A percentile compares a stretch with the other conserved stretches of the same genome.
These are phyloP conservation scores for Nephrotoma flavescens DNA, from an alignment of 2,888 invertebrate genomes.

Conservation along the genomic window DNA sequence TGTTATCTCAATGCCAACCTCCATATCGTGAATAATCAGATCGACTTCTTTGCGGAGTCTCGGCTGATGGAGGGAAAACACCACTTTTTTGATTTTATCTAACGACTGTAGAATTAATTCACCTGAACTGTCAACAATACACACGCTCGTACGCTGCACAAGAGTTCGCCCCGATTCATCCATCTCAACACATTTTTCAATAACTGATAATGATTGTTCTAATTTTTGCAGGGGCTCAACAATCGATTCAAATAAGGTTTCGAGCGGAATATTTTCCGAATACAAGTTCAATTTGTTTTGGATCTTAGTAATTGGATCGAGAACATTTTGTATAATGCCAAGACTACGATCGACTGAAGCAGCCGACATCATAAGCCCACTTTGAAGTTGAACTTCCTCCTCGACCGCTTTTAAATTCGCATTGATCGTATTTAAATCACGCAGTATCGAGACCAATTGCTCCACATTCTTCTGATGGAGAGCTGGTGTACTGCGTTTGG, in stretches of 20 bases:
- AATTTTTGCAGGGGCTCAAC: constrained; percentile 47
- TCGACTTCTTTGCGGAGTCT: constrained; percentile 33
- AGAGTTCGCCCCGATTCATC: constrained; percentile 50
- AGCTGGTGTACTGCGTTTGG: constrained; percentile 25
- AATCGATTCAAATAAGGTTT: constrained; percentile 36
- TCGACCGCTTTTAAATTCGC: constrained; percentile 45
- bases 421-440: constrained; percentile 34
- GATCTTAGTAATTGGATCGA: constrained; percentile 46
- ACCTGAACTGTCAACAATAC: constrained; percentile 45
- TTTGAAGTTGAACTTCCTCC: constrained; percentile 47
- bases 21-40: constrained; percentile 35
- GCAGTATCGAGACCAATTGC: constrained; percentile 28
- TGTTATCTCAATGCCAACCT: constrained; percentile 36
- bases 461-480: constrained; percentile 35
- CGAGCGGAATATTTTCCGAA: constrained; percentile 31
- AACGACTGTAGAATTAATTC: constrained; percentile 39
- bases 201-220: constrained; percentile 47
- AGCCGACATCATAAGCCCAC: constrained; percentile 49
- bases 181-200: constrained; percentile 53
- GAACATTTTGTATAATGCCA: constrained; percentile 45
- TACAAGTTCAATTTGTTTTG: constrained; percentile 42
- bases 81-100: constrained; percentile 36
- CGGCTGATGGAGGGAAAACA: constrained; percentile 32
- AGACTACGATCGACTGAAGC: constrained; percentile 50
- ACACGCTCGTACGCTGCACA: constrained; percentile 51